Evolutionary conservation across 2,797 vertebrate species (phyloP), one percentile per base, ranked within the genome.

Genomic region (Thripadectes ignobilis): DNA sequence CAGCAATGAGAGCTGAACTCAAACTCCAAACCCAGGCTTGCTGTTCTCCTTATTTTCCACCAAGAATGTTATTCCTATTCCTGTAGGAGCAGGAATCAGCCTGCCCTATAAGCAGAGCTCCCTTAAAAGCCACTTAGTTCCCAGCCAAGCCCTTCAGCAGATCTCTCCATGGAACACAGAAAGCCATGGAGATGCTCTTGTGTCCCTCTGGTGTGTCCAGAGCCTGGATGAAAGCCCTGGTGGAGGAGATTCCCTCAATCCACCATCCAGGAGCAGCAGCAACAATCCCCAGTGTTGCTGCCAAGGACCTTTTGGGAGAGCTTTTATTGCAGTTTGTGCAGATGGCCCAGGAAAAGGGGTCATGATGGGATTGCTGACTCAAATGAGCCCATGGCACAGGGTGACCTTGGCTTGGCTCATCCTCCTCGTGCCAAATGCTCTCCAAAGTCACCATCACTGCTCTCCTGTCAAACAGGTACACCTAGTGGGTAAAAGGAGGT

Each of bases 401-500:
- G 14, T 52, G 48, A 61, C 49, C 23, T 36, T 41, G 54, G 10
- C 5, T 75, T 29, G 10, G 62, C 49, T 46, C 12, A 38, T 63
- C 23, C 12, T 6, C 30, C 46, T 46, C 48, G 19, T 1, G 1
- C 24, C 1, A 0, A 6, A 59, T 22, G 36, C 67, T 41, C 8
- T 54, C 43, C n/a, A 22, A 17, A 39, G 34, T 32, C 41, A 39
- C 21, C 1, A 0, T 34, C 2, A 0, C 21, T 84, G 71, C 71
- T 88, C 14, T 48, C 32, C 14, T 18, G 72, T 59, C 71, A n/a
- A 4, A 49, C 30, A 65, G 12, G 69, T 32, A 4, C 2, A 30
- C 20, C 36, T 36, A 36, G 36, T 36, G 30, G 57, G 22, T 39
- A 21, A 72, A 68, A 39, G 58, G 62, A 71, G 26, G 3, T 54